Percentiles rank a stretch among this genome's conserved stretches.
Evolutionary conservation across 2,113 vertebrate species (phyloP).

Genomic region (Apodemus sylvaticus): DNA sequence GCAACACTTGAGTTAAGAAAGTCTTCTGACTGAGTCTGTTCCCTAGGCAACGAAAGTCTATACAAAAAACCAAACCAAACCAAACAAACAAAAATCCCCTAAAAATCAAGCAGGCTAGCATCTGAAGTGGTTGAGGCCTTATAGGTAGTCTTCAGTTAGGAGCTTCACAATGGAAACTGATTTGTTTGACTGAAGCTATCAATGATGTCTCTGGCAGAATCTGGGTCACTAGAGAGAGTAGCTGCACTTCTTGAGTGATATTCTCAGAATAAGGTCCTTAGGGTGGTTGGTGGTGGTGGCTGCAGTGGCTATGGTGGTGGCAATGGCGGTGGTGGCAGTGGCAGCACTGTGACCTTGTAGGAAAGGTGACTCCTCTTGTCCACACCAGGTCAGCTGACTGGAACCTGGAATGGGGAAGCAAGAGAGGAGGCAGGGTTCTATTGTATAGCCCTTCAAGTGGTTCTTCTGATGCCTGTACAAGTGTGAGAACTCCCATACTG

Average conservation of each 20-base stretch:
- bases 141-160: conserved; percentile 53
- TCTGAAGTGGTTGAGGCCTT: conserved; percentile 34
- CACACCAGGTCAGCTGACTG: neutral
- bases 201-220: conserved; percentile 23
- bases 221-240: neutral
- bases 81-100: neutral
- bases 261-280: neutral
- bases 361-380: neutral
- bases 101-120: neutral
- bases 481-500: neutral
- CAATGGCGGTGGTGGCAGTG: neutral
- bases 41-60: conserved; percentile 70
- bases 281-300: neutral
- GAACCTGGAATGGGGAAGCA: neutral
- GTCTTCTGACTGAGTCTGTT: conserved; percentile 55
- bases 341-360: neutral
- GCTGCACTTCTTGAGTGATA: neutral
- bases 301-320: no score
- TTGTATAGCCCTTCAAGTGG: neutral
- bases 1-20: conserved; percentile 7
- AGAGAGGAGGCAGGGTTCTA: neutral
- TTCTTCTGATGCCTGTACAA: neutral
- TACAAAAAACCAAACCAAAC: neutral
- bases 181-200: conserved; percentile 16
- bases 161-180: conserved; percentile 52